Percentiles rank a stretch among this genome's conserved stretches.
These are phyloP conservation scores for Danaus plexippus DNA, from an alignment of 1,140 invertebrate species.

Conservation along the genomic window DNA sequence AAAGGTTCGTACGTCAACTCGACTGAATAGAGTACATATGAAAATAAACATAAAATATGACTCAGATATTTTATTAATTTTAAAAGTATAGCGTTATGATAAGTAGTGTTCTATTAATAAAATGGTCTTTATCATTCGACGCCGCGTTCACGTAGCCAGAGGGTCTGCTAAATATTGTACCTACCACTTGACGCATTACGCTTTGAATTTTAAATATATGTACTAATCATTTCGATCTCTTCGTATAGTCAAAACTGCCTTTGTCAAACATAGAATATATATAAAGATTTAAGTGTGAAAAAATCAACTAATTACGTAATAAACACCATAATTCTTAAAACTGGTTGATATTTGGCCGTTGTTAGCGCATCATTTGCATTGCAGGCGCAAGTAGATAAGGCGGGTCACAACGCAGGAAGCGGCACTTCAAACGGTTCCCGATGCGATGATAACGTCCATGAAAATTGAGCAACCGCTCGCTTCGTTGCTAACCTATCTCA, in stretches of 20 bases:
- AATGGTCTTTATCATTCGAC: conserved; percentile 17
- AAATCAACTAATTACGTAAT: too few relatives aligned
- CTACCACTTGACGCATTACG: conserved; percentile 4
- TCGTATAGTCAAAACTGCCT: neutral
- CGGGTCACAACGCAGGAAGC: conserved; percentile 59
- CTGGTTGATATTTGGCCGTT: conserved; percentile 12
- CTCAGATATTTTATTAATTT: too few relatives aligned
- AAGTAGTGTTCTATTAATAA: conserved; percentile 22
- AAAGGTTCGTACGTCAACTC: too few relatives aligned
- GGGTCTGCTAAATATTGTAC: conserved; percentile 18
- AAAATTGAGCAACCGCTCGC: conserved; percentile 40
- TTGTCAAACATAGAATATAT: conserved; percentile 5
- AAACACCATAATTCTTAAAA: neutral
- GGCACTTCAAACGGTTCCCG: conserved; percentile 45
- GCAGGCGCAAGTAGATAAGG: conserved; percentile 31
- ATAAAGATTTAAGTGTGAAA: neutral
- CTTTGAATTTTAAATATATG: conserved; percentile 3
- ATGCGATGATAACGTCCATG: conserved; percentile 36
- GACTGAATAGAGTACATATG: too few relatives aligned
- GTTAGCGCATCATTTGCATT: conserved; percentile 17
- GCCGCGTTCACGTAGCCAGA: conserved; percentile 19
- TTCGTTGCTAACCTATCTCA: conserved; percentile 39
- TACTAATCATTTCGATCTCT: too few relatives aligned
- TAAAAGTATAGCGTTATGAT: conserved; percentile 13
- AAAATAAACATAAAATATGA: too few relatives aligned